Evolutionary conservation across 2,888 invertebrate species (phyloP).

Genomic region (Volucella inflata): DNA sequence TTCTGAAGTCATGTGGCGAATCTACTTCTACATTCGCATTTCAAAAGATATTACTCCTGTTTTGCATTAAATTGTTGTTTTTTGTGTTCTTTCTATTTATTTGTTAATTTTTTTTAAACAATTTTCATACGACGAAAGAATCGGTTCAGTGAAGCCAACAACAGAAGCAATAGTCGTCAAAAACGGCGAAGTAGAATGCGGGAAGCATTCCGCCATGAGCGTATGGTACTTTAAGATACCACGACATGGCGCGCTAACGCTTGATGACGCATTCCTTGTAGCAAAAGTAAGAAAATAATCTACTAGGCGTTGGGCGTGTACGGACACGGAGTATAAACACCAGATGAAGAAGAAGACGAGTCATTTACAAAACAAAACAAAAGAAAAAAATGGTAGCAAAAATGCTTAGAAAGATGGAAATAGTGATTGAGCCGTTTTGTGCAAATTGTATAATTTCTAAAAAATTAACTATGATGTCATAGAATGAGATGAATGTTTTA

Average conservation of each 20-base stretch:
- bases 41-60: conserved; percentile 45
- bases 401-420: conserved; percentile 15
- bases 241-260: conserved; percentile 14
- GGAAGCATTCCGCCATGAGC: conserved; percentile 46
- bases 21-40: conserved; percentile 39
- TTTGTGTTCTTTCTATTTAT: background rate
- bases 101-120: background rate
- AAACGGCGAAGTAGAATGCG: conserved; percentile 47
- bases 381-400: background rate
- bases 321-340: background rate
- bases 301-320: conserved; percentile 31
- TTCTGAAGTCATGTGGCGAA: background rate
- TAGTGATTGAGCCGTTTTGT: conserved; percentile 31
- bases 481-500: conserved; percentile 19
- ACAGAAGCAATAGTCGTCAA: too few species aligned
- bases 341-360: conserved; percentile 11
- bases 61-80: conserved; percentile 48
- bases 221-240: conserved; percentile 49
- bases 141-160: conserved; percentile 18
- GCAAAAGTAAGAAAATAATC: conserved; percentile 50
- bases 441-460: conserved; percentile 50
- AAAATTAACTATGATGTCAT: conserved; percentile 47
- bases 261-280: conserved; percentile 39
- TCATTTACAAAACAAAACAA: background rate
- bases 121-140: conserved; percentile 16